Evolutionary conservation across 2,113 vertebrate genomes (phyloP).

Genomic region (Macquaria australasica): DNA sequence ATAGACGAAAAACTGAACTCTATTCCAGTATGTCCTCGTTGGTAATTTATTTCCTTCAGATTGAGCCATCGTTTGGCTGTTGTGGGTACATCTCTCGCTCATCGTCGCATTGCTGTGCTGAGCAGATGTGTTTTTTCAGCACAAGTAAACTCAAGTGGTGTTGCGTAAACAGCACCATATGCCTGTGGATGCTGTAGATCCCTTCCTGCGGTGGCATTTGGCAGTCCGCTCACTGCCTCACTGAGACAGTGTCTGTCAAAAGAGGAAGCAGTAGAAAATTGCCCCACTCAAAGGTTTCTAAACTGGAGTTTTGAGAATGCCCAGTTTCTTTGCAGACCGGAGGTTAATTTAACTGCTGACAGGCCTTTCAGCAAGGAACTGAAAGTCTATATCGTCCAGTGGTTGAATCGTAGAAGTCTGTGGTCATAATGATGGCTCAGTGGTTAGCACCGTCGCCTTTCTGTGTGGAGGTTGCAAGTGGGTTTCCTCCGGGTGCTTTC

Average conservation of each 20-base stretch:
- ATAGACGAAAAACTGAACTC: not conserved
- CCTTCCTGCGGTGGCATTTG: conserved; percentile 21
- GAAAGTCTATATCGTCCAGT: not conserved
- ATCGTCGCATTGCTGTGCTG: not conserved
- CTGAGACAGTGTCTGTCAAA: not conserved
- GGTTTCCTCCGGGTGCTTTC: too few species aligned
- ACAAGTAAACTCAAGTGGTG: conserved; percentile 46
- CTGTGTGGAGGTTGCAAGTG: too few species aligned
- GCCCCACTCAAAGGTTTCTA: not conserved
- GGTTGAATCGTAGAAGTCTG: too few species aligned
- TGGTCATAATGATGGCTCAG: too few species aligned
- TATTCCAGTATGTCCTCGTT: not conserved
- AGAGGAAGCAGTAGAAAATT: conserved; percentile 24
- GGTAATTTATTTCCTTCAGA: not conserved
- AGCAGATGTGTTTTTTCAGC: conserved; percentile 58
- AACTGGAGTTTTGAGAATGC: not conserved
- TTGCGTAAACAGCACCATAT: conserved; percentile 50
- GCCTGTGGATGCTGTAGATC: not conserved
- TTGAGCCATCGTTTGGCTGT: not conserved
- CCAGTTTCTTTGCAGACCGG: not conserved
- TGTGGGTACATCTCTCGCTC: not conserved
- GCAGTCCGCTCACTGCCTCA: not conserved
- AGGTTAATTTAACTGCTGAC: not conserved
- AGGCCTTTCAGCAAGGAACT: not conserved
- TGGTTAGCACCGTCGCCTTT: too few species aligned